phyloP scores from a whole-genome alignment of 2,113 vertebrate genomes.

The Pipa parva region DNA sequence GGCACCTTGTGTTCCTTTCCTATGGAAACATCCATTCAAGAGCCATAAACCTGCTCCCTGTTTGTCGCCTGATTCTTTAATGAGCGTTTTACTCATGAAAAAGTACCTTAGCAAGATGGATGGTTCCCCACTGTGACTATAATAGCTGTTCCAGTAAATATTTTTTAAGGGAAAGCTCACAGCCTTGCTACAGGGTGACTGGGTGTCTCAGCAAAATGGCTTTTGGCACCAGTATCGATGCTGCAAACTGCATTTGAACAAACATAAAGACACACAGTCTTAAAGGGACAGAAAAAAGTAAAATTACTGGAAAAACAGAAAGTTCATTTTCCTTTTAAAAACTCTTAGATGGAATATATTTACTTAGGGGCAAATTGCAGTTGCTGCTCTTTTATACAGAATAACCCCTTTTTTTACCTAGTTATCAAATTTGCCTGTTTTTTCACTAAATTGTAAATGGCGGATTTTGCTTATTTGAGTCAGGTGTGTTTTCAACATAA shows the following conservation, averaged over 20 bases:
- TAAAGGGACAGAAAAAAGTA: slow-evolving; percentile 34
- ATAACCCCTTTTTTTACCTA: too few relatives aligned
- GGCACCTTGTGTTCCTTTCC: slow-evolving; percentile 41
- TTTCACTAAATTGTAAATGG: too few relatives aligned
- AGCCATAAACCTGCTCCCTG: slow-evolving; percentile 43
- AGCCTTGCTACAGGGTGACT: slow-evolving; percentile 35
- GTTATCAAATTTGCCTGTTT: too few relatives aligned
- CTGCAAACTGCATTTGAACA: slow-evolving; percentile 33
- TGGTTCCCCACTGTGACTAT: slow-evolving; percentile 42
- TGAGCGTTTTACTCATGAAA: slow-evolving; percentile 44
- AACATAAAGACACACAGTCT: slow-evolving; percentile 29
- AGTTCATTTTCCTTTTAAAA: too few relatives aligned
- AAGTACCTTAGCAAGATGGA: slow-evolving; percentile 43
- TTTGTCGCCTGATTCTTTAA: slow-evolving; percentile 43
- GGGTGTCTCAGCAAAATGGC: slow-evolving; percentile 36
- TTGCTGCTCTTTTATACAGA: too few relatives aligned
- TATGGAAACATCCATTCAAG: slow-evolving; percentile 43
- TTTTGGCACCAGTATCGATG: slow-evolving; percentile 31
- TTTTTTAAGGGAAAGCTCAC: slow-evolving; percentile 43
- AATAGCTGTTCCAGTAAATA: slow-evolving; percentile 44
- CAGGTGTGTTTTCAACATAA: too few relatives aligned
- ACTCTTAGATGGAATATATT: too few relatives aligned
- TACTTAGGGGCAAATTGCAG: too few relatives aligned
- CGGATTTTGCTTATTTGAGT: too few relatives aligned
- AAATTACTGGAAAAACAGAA: too few relatives aligned